phyloP scores from a whole-genome alignment of 2,888 invertebrate genomes.

The Cancer borealis region DNA sequence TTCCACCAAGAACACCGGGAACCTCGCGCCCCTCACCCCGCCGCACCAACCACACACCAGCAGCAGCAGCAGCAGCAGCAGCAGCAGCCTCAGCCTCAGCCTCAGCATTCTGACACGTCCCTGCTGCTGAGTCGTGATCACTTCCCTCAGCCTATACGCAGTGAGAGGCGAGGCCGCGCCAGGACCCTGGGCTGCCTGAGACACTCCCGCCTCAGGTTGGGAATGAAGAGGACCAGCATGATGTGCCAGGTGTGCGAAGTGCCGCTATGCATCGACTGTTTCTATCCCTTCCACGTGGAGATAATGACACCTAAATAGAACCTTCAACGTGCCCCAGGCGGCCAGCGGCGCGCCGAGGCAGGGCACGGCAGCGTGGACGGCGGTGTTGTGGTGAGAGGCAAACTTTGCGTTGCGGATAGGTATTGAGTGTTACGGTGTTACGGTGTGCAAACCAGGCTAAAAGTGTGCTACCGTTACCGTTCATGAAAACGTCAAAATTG shows the following conservation, averaged over 20 bases:
- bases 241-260: slow-evolving; percentile 5
- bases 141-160: neutral
- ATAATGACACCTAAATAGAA: neutral
- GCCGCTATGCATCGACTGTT: slow-evolving; percentile 14
- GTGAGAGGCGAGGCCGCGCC: neutral
- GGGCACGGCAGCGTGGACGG: neutral
- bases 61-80: neutral
- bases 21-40: neutral
- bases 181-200: slow-evolving; percentile 31
- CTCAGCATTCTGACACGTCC: no score
- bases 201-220: neutral
- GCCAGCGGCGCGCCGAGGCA: neutral
- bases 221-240: slow-evolving; percentile 35
- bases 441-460: neutral
- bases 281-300: neutral
- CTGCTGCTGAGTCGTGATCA: neutral
- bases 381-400: neutral
- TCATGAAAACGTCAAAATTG: neutral
- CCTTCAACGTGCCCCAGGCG: neutral
- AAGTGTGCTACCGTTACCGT: neutral
- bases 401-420: neutral
- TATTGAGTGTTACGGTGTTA: neutral
- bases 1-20: neutral
- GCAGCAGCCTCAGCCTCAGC: no score
- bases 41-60: neutral